phyloP scores from a whole-genome alignment of 2,888 invertebrate species.

The Caenorhabditis japonica region DNA sequence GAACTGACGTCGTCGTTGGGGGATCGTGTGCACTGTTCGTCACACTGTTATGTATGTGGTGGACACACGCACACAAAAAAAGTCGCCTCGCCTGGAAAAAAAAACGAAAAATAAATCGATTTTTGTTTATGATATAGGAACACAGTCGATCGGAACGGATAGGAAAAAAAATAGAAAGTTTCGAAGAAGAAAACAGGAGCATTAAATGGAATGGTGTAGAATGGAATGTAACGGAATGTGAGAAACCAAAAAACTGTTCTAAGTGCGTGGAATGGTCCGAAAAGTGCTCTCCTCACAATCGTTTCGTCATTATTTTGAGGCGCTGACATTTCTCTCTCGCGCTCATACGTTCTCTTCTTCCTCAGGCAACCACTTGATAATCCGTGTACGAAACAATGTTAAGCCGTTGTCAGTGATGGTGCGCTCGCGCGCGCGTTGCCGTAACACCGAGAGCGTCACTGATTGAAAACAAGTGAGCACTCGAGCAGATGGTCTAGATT shows the following conservation, averaged over 20 bases:
- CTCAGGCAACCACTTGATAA: conserved; percentile 57
- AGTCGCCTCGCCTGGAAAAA: conserved; percentile 51
- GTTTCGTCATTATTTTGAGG: conserved; percentile 22
- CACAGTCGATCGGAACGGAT: not conserved
- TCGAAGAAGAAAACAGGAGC: conserved; percentile 1
- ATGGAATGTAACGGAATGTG: conserved; percentile 1
- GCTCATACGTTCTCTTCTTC: no score
- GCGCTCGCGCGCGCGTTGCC: conserved; percentile 4
- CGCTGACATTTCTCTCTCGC: conserved; percentile 32
- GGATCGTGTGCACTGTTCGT: conserved; percentile 56
- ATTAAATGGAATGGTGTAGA: conserved; percentile 19
- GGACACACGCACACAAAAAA: conserved; percentile 49
- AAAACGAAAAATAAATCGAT: conserved; percentile 16
- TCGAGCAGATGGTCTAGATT: no score
- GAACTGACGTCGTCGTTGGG: conserved; percentile 34
- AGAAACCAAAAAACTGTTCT: not conserved
- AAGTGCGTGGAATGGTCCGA: not conserved
- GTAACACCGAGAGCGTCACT: no score
- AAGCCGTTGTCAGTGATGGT: conserved; percentile 52
- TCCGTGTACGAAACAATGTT: conserved; percentile 61
- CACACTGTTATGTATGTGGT: conserved; percentile 51
- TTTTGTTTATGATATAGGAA: not conserved
- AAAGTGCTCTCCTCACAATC: conserved; percentile 30
- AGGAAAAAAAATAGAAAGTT: conserved; percentile 9
- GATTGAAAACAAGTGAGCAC: conserved; percentile 28